These are phyloP conservation scores for Rhysida immarginata DNA, from an alignment of 1,140 invertebrate genomes.

Conservation along the genomic window DNA sequence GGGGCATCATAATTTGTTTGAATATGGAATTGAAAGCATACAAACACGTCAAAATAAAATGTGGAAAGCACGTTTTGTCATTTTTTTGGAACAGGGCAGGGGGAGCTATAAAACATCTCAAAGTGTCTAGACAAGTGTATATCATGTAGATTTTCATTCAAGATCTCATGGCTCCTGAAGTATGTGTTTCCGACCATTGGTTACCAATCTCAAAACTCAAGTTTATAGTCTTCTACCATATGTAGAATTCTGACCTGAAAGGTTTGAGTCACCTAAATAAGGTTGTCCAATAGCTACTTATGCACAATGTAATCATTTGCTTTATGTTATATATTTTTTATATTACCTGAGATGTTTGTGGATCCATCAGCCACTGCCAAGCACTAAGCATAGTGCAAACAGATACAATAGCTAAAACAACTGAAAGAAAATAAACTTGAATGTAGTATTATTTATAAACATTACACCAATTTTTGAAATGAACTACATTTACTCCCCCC, in stretches of 20 bases:
- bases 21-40: too few relatives aligned
- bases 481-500: too few relatives aligned
- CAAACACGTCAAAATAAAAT: too few relatives aligned
- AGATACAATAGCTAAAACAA: slow-evolving; percentile 65
- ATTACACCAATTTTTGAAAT: too few relatives aligned
- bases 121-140: neutral
- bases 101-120: neutral
- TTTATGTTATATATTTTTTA: neutral
- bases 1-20: too few relatives aligned
- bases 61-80: too few relatives aligned
- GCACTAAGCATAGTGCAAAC: slow-evolving; percentile 79
- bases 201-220: neutral
- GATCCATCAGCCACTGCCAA: slow-evolving; percentile 87
- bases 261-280: neutral
- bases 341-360: slow-evolving; percentile 54
- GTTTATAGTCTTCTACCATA: too few relatives aligned
- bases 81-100: neutral
- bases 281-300: neutral
- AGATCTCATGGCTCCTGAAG: too few relatives aligned
- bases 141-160: too few relatives aligned
- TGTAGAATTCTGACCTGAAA: neutral
- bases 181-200: too few relatives aligned
- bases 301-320: neutral
- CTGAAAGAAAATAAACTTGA: slow-evolving; percentile 49
- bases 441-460: too few relatives aligned